These are phyloP conservation scores for Equus quagga DNA, from an alignment of 2,113 vertebrate species.

Conservation along the genomic window DNA sequence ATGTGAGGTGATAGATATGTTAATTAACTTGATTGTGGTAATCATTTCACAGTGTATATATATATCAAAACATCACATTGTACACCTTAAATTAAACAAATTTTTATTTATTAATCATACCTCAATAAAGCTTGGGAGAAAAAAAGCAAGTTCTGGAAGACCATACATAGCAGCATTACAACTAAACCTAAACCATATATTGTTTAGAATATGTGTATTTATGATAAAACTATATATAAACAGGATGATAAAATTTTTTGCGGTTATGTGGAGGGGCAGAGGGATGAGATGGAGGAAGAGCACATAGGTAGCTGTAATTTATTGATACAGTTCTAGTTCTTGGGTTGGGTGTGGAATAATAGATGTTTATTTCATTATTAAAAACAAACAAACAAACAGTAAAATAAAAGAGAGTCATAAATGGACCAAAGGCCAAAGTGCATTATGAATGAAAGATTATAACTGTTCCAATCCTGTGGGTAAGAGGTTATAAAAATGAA, in stretches of 20 bases:
- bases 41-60: no score
- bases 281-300: neutral
- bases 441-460: neutral
- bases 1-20: no score
- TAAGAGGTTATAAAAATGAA: neutral
- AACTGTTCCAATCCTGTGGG: neutral
- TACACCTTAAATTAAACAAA: neutral
- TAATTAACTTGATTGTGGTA: no score
- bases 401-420: neutral
- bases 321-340: neutral
- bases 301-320: neutral
- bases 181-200: neutral
- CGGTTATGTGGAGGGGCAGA: neutral
- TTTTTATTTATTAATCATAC: no score
- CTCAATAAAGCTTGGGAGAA: neutral
- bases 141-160: neutral
- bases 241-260: neutral
- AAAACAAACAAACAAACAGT: neutral
- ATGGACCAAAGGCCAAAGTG: neutral
- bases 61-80: neutral
- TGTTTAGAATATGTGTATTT: neutral
- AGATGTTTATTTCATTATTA: neutral
- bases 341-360: neutral
- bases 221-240: neutral
- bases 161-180: neutral